Evolutionary conservation across 2,888 invertebrate genomes (phyloP).

Genomic region (Crematogaster levior): DNA sequence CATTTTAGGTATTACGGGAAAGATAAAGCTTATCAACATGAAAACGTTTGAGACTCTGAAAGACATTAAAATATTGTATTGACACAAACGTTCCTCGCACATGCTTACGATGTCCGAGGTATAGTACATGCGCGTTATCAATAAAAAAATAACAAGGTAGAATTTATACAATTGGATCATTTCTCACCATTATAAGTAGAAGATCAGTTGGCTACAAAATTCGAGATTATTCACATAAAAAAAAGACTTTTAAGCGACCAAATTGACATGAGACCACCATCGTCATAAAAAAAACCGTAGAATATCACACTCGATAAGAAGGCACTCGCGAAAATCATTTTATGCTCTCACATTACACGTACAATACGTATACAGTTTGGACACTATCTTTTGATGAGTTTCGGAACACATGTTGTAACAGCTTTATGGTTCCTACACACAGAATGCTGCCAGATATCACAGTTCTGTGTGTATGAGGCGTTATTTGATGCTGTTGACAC

Average conservation of each 20-base stretch:
- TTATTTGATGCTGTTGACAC: background rate
- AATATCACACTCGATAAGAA: conserved; percentile 31
- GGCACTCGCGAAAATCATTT: background rate
- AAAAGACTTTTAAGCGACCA: conserved; percentile 47
- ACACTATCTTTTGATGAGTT: background rate
- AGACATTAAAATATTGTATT: background rate
- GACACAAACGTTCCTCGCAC: background rate
- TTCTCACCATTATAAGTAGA: conserved; percentile 61
- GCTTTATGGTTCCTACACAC: background rate
- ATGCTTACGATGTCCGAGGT: background rate
- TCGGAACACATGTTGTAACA: background rate
- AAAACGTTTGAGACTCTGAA: background rate
- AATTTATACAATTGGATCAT: background rate
- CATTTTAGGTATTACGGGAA: background rate
- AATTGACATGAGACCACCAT: conserved; percentile 59
- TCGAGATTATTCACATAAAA: conserved; percentile 31
- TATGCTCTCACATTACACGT: background rate
- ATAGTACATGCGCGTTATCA: conserved; percentile 38
- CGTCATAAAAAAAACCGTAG: conserved; percentile 46
- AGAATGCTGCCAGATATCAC: background rate
- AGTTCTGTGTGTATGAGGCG: background rate
- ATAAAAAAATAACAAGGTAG: background rate
- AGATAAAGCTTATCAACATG: background rate
- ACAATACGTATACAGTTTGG: too few relatives aligned
- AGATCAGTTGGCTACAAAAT: conserved; percentile 13